Conservation (phyloP, 2,797 vertebrate species). For the Mus caroli region DNA sequence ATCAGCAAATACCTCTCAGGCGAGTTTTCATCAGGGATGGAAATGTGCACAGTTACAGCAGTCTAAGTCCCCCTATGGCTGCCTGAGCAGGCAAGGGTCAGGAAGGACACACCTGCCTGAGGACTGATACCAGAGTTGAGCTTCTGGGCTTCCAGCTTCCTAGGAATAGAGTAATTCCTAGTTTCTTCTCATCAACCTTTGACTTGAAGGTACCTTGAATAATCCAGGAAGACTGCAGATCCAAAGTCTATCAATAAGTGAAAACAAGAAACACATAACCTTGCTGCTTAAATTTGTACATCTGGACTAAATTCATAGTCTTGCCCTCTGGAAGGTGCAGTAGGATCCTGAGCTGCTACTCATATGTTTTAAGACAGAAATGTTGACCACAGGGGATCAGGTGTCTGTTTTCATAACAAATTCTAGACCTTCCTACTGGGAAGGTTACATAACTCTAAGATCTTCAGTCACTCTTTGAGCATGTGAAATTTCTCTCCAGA, state of each 20-base stretch:
- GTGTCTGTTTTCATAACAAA: background rate
- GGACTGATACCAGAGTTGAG: background rate
- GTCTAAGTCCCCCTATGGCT: background rate
- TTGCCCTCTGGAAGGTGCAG: background rate
- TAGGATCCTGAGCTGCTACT: background rate
- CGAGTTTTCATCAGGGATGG: conserved; percentile 87
- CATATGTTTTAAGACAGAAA: background rate
- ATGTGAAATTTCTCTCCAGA: background rate
- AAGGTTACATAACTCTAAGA: background rate
- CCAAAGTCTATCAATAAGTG: background rate
- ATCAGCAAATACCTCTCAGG: conserved; percentile 88
- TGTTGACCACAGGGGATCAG: background rate
- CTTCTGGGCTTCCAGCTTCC: background rate
- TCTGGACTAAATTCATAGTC: background rate
- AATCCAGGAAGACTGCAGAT: background rate
- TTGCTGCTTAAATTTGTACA: background rate
- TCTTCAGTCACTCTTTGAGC: background rate
- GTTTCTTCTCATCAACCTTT: background rate
- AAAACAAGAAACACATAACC: background rate
- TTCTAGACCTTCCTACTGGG: background rate
- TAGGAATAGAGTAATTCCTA: background rate
- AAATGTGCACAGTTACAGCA: conserved; percentile 76
- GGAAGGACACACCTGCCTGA: background rate
- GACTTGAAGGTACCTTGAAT: background rate
- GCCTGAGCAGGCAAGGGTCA: conserved; percentile 3